phyloP scores from a whole-genome alignment of 2,888 invertebrate species.

The Himalopsyche tibetana region DNA sequence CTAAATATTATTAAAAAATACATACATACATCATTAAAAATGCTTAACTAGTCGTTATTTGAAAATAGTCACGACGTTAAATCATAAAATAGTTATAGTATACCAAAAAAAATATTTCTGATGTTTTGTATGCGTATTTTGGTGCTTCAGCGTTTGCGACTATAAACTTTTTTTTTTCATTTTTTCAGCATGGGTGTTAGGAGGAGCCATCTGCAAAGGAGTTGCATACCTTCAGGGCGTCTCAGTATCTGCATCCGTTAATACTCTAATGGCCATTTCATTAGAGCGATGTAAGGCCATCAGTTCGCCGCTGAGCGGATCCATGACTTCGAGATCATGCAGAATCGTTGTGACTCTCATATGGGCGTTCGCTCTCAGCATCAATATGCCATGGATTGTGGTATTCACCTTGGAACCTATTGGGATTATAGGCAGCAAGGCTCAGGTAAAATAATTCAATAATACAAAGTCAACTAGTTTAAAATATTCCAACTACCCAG shows the following conservation, averaged over 20 bases:
- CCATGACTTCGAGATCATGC: constrained; percentile 71
- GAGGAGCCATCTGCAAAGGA: constrained; percentile 76
- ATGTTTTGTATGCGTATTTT: too few species aligned
- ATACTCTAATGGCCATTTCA: constrained; percentile 77
- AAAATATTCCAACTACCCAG: neutral
- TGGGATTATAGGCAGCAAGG: constrained; percentile 68
- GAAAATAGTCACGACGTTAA: too few species aligned
- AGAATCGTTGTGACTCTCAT: constrained; percentile 71
- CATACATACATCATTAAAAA: too few species aligned
- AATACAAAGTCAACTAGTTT: neutral
- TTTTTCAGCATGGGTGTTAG: constrained; percentile 76
- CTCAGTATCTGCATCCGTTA: constrained; percentile 77
- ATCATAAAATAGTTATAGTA: too few species aligned
- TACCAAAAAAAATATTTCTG: too few species aligned
- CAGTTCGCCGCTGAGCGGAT: constrained; percentile 73
- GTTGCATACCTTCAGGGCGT: constrained; percentile 78
- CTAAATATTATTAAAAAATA: too few species aligned
- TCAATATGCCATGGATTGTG: constrained; percentile 75
- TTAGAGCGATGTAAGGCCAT: constrained; percentile 76
- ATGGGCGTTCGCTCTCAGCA: constrained; percentile 72
- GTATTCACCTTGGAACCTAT: constrained; percentile 72
- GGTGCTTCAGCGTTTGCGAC: too few species aligned
- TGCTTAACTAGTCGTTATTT: too few species aligned
- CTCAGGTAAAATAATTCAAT: constrained; percentile 67
- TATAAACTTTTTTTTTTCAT: too few species aligned